These are phyloP conservation scores for Percopsis transmontana DNA, from an alignment of 2,113 vertebrate species.

Conservation along the genomic window DNA sequence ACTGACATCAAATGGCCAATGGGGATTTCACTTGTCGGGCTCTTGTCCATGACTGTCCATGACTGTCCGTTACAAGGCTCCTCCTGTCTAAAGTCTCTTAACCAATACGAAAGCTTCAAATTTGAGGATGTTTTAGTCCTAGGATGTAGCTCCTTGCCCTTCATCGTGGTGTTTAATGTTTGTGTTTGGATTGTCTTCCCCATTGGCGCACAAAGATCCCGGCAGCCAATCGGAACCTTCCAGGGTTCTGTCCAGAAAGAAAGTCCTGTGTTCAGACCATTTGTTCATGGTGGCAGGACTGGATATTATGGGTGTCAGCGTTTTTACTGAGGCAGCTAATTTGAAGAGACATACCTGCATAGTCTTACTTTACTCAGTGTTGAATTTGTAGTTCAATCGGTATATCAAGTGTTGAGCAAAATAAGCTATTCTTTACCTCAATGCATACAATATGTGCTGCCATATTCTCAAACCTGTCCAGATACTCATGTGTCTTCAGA, in stretches of 20 bases:
- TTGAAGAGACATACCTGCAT: constrained; percentile 5
- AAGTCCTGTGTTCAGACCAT: constrained; percentile 22
- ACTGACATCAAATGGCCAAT: constrained; percentile 24
- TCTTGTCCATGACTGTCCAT: neutral
- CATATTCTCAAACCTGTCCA: constrained; percentile 14
- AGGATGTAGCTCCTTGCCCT: constrained; percentile 25
- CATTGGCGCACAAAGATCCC: constrained; percentile 14
- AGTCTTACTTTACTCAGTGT: constrained; percentile 2
- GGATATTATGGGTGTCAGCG: constrained; percentile 24
- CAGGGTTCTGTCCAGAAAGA: constrained; percentile 40
- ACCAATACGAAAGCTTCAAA: neutral
- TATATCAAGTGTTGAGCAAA: constrained; percentile 15
- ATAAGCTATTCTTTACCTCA: constrained; percentile 29
- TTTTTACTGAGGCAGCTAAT: constrained; percentile 55
- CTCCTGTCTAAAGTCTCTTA: neutral
- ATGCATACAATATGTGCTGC: constrained; percentile 26
- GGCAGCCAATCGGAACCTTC: constrained; percentile 26
- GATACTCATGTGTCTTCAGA: neutral
- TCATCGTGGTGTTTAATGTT: constrained; percentile 48
- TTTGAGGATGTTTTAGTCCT: constrained; percentile 27
- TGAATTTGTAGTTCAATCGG: neutral
- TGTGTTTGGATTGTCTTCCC: constrained; percentile 31
- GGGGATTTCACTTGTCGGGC: constrained; percentile 23
- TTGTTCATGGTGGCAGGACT: constrained; percentile 7
- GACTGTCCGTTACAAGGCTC: neutral